These are phyloP conservation scores for Azemiops feae DNA, from an alignment of 2,113 vertebrate species.

Conservation along the genomic window DNA sequence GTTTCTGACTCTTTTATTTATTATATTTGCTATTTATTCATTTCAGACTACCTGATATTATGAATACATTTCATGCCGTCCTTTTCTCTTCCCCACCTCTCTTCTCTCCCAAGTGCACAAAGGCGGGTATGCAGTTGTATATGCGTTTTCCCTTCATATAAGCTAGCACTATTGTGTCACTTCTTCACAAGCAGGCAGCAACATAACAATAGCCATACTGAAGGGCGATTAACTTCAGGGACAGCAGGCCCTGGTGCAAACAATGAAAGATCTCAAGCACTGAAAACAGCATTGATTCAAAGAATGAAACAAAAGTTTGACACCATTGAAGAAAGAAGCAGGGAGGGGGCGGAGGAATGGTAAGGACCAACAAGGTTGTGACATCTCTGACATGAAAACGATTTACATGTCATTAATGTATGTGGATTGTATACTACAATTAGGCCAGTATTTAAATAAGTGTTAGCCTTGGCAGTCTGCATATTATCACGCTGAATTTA, in stretches of 20 bases:
- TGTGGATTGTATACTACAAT: conserved; percentile 27
- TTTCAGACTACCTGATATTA: not conserved
- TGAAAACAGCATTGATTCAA: conserved; percentile 58
- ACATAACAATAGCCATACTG: conserved; percentile 63
- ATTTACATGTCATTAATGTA: conserved; percentile 44
- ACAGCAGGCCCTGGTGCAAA: conserved; percentile 52
- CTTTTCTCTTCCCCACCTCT: not conserved
- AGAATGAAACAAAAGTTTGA: conserved; percentile 63
- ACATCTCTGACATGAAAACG: conserved; percentile 39
- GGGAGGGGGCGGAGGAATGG: not conserved
- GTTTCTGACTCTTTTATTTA: not conserved
- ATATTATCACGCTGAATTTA: conserved; percentile 57
- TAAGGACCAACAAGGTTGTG: conserved; percentile 47
- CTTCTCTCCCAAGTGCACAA: not conserved
- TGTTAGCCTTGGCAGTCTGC: conserved; percentile 36
- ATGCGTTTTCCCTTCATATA: not conserved
- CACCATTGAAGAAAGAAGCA: conserved; percentile 42
- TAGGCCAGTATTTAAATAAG: conserved; percentile 64
- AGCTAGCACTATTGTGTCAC: not conserved
- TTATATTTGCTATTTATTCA: not conserved
- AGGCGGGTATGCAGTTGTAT: not conserved
- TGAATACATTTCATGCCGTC: not conserved
- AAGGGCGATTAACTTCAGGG: conserved; percentile 65
- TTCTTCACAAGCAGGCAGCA: conserved; percentile 54
- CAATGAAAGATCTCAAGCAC: conserved; percentile 66